Evolutionary conservation across 2,113 vertebrate species (phyloP), one percentile per base, ranked within the genome.

Genomic region (Sula dactylatra): DNA sequence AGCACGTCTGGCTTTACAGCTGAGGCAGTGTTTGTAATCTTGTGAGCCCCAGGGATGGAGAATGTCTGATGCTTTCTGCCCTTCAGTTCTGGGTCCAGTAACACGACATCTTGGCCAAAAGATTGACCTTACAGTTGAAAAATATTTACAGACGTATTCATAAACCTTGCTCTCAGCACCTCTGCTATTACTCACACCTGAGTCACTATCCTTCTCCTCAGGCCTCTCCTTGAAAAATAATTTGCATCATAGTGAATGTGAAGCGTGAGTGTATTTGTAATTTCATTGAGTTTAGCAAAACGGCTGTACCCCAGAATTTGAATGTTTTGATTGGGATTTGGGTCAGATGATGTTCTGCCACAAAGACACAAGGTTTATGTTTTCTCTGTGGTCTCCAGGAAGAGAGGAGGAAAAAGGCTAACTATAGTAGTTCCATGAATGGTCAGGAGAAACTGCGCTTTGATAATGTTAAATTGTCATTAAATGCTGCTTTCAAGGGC

Each of bases 261-360:
- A 65, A 56, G 27, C 13, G 6, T 32, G 50, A 78, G 18, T 3
- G 1, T 55, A 27, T 84, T 76, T 72, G 40, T 64, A 49, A 34
- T 72, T 8, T 82, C 1, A 0, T 8, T 15, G 45, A 59, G 21
- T 89, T 93, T 40, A 49, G 20, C 21, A 52, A 31, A 83, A 27
- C 16, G 9, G 20, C 38, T 32, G 8, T 76, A 61, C 12, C 40
- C 24, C 22, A 21, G 56, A 79, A 52, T 44, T 61, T 4, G 0
- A 55, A 29, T 0, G 0, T 65, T 87, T 85, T 67, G 8, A 4
- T 25, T 56, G 36, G 36, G 31, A 10, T 89, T 74, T 0, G 1
- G 31, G 7, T 74, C 45, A 40, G 26, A 4, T 73, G 42, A 7
- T 83, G 8, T 55, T 89, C 36, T 65, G 16, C 19, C n/a, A 9